Evolutionary conservation across 1,140 invertebrate genomes (phyloP).

Genomic region (Halotydeus destructor): DNA sequence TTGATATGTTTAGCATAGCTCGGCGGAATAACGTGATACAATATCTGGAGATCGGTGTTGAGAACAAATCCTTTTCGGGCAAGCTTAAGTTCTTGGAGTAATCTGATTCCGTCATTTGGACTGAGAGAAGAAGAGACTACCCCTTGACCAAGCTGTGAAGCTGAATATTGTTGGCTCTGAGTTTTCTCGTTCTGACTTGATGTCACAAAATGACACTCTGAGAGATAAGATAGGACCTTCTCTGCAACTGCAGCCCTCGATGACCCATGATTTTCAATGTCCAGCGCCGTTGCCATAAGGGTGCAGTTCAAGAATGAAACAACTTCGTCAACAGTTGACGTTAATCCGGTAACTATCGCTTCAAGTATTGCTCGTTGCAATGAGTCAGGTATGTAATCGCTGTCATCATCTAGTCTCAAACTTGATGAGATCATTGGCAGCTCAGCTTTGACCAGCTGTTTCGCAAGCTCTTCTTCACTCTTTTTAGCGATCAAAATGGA

Average conservation of each 20-base stretch:
- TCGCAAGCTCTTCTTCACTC: conserved; percentile 43
- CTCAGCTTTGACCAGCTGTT: conserved; percentile 39
- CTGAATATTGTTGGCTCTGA: conserved; percentile 31
- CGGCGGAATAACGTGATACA: conserved; percentile 51
- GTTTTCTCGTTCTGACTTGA: too few relatives aligned
- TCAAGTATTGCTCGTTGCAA: conserved; percentile 39
- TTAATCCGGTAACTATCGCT: conserved; percentile 69
- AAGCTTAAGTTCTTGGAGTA: conserved; percentile 75
- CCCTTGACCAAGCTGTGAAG: conserved; percentile 70
- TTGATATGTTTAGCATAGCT: background rate
- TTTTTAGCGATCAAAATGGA: conserved; percentile 71
- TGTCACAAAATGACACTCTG: too few relatives aligned
- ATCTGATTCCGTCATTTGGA: conserved; percentile 63
- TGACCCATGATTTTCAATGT: too few relatives aligned
- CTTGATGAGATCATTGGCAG: conserved; percentile 23
- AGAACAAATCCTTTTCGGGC: conserved; percentile 72
- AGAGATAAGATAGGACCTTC: too few relatives aligned
- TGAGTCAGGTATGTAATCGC: conserved; percentile 28
- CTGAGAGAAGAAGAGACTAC: conserved; percentile 77
- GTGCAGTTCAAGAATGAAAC: conserved; percentile 59
- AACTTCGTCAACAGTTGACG: conserved; percentile 45
- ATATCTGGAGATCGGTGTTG: conserved; percentile 79
- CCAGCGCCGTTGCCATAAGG: too few relatives aligned
- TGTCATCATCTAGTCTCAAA: conserved; percentile 30
- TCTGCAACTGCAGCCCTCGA: too few relatives aligned